Evolutionary conservation across 2,888 invertebrate genomes (phyloP), one percentile per base, ranked within the genome.

Genomic region (Epsilonema sp.): DNA sequence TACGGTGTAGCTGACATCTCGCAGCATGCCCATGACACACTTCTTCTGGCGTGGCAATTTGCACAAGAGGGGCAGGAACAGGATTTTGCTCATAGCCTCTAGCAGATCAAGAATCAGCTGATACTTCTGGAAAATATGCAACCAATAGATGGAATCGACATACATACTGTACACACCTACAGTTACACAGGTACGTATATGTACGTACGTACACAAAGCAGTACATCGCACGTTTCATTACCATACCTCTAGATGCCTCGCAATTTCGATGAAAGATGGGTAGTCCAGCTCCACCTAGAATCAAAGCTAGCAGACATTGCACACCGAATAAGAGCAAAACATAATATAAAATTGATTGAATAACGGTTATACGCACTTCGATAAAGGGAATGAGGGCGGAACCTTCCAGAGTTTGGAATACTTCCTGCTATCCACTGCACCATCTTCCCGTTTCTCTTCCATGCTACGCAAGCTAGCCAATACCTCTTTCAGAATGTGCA

Each of bases 351-450:
- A n/a, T n/a, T n/a, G n/a, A n/a, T n/a, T n/a, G n/a, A n/a, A n/a
- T n/a, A n/a, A n/a, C n/a, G n/a, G n/a, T n/a, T n/a, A n/a, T n/a
- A n/a, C n/a, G n/a, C n/a, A n/a, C n/a, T 54, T 63, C 63, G 37
- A 62, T 51, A 46, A 58, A 63, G 22, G 63, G 62, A 31, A 63
- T 54, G 11, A 63, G 54, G 5, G 60, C 59, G 36, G 63, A 63
- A 11, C 62, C 62, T 49, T 63, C 63, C 24, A 63, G 44, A 11
- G 63, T 58, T 42, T 55, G 52, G 48, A 53, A 62, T 49, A 63
- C 55, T 42, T 63, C 62, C 44, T 57, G 53, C 23, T 60, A n/a
- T n/a, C n/a, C n/a, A n/a, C n/a, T n/a, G n/a, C n/a, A n/a, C n/a
- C 40, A 13, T 40, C 40, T 4, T 13, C 40, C 21, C 2, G 20